A percentile compares a stretch with the other conserved stretches of the same genome.
These are phyloP conservation scores for Spheniscus mendiculus DNA, from an alignment of 2,113 vertebrate genomes.

Conservation along the genomic window DNA sequence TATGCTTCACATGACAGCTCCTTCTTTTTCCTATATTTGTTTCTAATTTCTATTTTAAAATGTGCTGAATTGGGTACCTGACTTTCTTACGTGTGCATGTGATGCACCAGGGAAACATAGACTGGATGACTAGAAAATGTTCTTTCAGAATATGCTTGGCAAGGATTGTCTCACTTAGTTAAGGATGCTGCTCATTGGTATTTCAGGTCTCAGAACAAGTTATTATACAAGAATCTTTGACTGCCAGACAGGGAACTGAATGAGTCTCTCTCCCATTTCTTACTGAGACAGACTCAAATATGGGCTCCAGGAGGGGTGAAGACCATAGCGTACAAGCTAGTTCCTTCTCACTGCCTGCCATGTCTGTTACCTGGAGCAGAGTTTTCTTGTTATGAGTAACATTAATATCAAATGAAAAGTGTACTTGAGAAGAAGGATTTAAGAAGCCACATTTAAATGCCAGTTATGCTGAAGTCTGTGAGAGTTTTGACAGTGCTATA, in stretches of 20 bases:
- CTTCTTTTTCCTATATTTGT: background rate
- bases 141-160: background rate
- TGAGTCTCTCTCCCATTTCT: background rate
- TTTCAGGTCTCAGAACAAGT: background rate
- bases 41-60: background rate
- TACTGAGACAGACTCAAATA: background rate
- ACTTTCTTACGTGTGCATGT: background rate
- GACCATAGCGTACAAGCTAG: background rate
- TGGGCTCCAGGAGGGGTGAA: background rate
- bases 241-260: background rate
- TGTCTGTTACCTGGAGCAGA: background rate
- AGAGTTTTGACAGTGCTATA: background rate
- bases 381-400: background rate
- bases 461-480: background rate
- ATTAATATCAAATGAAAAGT: background rate
- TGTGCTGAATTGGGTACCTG: background rate
- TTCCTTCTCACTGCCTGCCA: background rate
- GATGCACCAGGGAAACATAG: background rate
- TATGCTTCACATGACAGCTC: background rate
- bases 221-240: background rate
- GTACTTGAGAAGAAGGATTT: background rate
- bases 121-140: background rate
- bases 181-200: background rate
- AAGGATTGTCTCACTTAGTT: background rate
- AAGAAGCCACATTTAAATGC: background rate